phyloP scores from a whole-genome alignment of 2,113 vertebrate genomes.

The Pluvianellus socialis region DNA sequence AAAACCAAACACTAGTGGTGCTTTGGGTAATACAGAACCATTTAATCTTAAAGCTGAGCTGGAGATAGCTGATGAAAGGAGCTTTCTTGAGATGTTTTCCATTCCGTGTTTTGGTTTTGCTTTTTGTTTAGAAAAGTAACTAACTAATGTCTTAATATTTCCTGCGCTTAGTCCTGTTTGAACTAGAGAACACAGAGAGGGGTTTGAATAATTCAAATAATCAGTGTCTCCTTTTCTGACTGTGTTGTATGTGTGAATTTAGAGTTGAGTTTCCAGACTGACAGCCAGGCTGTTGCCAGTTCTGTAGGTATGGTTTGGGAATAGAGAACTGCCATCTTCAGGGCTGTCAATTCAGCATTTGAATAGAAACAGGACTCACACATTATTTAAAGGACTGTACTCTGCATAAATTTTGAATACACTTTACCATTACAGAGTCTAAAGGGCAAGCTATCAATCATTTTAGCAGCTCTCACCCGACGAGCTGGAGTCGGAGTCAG shows the following conservation, averaged over 20 bases:
- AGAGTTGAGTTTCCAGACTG: slow-evolving; percentile 4
- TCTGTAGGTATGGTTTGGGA: not conserved
- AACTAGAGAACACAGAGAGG: not conserved
- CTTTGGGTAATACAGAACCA: not conserved
- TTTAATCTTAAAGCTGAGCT: not conserved
- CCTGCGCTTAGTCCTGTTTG: not conserved
- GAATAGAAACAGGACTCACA: not conserved
- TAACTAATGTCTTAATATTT: not conserved
- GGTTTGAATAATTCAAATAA: not conserved
- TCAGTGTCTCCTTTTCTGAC: not conserved
- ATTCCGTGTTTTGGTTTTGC: not conserved
- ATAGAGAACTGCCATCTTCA: not conserved
- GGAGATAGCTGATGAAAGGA: not conserved
- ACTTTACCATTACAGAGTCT: not conserved
- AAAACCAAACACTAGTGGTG: not conserved
- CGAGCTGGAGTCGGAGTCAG: not conserved
- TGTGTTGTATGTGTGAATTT: not conserved
- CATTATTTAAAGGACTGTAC: slow-evolving; percentile 8
- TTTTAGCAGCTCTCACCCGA: not conserved
- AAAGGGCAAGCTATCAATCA: slow-evolving; percentile 29
- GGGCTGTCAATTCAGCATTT: not conserved
- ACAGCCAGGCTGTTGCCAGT: not conserved
- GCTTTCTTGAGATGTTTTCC: not conserved
- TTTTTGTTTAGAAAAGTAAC: not conserved
- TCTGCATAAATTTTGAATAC: not conserved